These are phyloP conservation scores for Drosophila colorata DNA, from an alignment of 2,888 invertebrate species.

Conservation along the genomic window DNA sequence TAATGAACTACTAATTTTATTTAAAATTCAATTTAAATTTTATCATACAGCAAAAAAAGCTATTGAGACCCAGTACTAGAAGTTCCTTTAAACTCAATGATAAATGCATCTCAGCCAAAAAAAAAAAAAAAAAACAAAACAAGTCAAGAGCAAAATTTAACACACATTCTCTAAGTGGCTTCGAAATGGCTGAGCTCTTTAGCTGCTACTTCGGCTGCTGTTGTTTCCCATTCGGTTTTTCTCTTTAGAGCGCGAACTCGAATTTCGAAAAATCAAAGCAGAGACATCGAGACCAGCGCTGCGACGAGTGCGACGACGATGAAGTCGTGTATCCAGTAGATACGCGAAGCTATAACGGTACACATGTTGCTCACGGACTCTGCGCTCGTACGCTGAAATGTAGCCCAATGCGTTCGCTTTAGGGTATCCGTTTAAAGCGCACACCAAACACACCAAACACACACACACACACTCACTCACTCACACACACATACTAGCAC, in stretches of 20 bases:
- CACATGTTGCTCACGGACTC: conserved; percentile 80
- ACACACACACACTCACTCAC: conserved; percentile 12
- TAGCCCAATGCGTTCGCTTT: conserved; percentile 74
- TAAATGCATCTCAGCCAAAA: conserved; percentile 4
- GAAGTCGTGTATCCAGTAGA: conserved; percentile 68
- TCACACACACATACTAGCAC: conserved; percentile 3
- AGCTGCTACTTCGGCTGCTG: conserved; percentile 2
- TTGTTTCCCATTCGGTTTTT: conserved; percentile 16
- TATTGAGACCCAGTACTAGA: neutral
- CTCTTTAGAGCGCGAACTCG: conserved; percentile 23
- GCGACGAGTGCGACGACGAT: conserved; percentile 26
- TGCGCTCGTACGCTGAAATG: conserved; percentile 63
- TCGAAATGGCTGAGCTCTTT: conserved; percentile 18
- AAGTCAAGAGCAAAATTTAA: conserved; percentile 16
- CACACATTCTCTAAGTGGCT: conserved; percentile 13
- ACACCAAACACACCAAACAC: conserved; percentile 35
- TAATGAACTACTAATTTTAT: no score
- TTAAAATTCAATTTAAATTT: no score
- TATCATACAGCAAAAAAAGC: neutral
- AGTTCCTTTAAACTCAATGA: neutral
- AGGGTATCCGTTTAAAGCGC: conserved; percentile 71
- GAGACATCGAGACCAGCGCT: conserved; percentile 37
- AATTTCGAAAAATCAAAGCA: conserved; percentile 66
- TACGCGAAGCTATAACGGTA: conserved; percentile 81
- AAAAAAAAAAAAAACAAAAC: neutral